Evolutionary conservation across 2,113 vertebrate species (phyloP).

Genomic region (Mormyrus lacerda): DNA sequence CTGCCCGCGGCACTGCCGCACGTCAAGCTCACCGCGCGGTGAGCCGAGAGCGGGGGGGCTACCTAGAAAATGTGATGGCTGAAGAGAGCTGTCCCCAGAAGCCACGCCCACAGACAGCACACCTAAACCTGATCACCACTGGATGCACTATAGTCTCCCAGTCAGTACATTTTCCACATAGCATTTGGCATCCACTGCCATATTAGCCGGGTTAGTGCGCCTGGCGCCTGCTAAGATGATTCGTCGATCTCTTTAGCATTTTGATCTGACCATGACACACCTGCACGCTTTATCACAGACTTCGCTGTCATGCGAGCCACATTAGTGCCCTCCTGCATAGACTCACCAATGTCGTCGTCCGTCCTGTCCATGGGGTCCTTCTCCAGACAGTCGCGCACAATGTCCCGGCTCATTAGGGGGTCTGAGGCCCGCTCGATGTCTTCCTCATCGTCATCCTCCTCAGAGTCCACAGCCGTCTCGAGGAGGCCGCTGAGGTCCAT

Average conservation of each 20-base stretch:
- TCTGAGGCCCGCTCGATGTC: constrained; percentile 93
- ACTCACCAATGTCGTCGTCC: constrained; percentile 93
- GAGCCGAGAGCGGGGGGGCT: not conserved
- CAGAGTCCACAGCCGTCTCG: constrained; percentile 96
- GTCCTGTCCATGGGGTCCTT: constrained; percentile 97
- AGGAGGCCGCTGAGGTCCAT: constrained; percentile 98
- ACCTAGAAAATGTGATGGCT: not conserved
- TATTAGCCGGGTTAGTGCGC: not conserved
- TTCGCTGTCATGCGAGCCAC: not conserved
- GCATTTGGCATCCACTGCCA: not conserved
- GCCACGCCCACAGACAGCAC: not conserved
- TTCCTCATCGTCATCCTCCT: constrained; percentile 96
- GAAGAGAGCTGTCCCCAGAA: not conserved
- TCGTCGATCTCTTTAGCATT: not conserved
- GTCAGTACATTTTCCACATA: not conserved
- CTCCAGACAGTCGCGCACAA: constrained; percentile 93
- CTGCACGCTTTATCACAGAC: too few species aligned
- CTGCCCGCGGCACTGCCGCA: not conserved
- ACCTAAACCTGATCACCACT: not conserved
- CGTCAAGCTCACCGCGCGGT: not conserved
- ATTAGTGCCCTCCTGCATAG: not conserved
- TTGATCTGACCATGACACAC: not conserved
- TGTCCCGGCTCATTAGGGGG: constrained; percentile 93
- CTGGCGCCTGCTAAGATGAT: not conserved
- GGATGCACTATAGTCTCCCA: not conserved